phyloP scores from a whole-genome alignment of 2,888 invertebrate species.

The Oscheius onirici region DNA sequence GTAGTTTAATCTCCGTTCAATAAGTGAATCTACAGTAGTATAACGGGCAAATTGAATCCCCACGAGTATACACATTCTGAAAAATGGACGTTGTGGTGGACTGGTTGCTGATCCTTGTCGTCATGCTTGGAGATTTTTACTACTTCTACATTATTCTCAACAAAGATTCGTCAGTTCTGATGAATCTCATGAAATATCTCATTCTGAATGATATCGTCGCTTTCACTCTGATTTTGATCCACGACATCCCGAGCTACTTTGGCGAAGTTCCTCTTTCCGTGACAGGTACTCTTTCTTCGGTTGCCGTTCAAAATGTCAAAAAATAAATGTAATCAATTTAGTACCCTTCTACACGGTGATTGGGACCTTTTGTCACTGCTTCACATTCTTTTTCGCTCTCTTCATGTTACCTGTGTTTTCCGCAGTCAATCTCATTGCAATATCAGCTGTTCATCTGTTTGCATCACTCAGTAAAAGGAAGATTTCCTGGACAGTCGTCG shows the following conservation, averaged over 20 bases:
- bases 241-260: conserved; percentile 13
- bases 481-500: background rate
- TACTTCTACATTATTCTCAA: background rate
- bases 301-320: background rate
- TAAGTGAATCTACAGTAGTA: background rate
- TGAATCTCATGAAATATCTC: conserved; percentile 13
- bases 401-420: conserved; percentile 1
- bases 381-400: conserved; percentile 6
- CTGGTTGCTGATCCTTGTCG: background rate
- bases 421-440: conserved; percentile 6
- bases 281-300: background rate
- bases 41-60: background rate
- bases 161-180: background rate
- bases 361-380: background rate
- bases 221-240: background rate
- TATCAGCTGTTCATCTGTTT: background rate
- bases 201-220: conserved; percentile 5
- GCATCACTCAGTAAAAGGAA: background rate
- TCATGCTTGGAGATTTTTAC: background rate
- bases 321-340: background rate
- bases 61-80: background rate
- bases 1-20: background rate
- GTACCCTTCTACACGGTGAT: background rate
- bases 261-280: background rate
- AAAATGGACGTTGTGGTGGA: background rate